Evolutionary conservation across 2,888 invertebrate species (phyloP), one percentile per base, ranked within the genome.

Genomic region (Drosophila vallismaia): DNA sequence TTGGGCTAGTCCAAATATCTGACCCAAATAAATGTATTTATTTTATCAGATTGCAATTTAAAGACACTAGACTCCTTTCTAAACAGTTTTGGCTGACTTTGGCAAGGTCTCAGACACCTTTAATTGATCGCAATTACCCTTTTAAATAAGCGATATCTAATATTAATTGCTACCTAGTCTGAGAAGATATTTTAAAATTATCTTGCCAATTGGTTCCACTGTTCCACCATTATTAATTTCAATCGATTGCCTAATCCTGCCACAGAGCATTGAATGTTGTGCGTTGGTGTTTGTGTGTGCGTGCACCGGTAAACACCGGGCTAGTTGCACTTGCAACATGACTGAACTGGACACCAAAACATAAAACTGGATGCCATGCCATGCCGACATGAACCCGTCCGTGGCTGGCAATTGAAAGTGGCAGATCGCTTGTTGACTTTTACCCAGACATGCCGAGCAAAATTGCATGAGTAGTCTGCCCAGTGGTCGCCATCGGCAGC

Each of bases 311-410:
- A 45, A 45, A 29, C 57, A 38, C 38, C 38, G 24, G 14, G 44
- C 24, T 2, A 5, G 44, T 24, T 84, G 85, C 86, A 83, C 82
- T 86, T 83, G 82, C 73, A 64, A 76, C 66, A 63, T 71, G 74
- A 79, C 71, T 63, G 59, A 62, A 59, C 59, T 51, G 54, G 44
- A 44, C 44, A 14, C 58, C 28, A 36, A 28, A 28, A 28, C 24
- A 19, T 12, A 9, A 36, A 29, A 24, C 48, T 31, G 48, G 54
- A 57, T 40, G 38, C 26, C 46, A 46, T 19, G 19, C 5, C 28
- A 28, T 28, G 28, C 28, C 28, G 19, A 29, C 38, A 54, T 45
- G 68, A 67, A 64, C 53, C 68, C 44, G 24, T 60, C 33, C 72
- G 10, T 10, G 33, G 38, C 12, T 52, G 79, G 71, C 28, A 75